A percentile compares a stretch with the other conserved stretches of the same genome.
Conservation (phyloP, 2,113 vertebrate genomes). For the Notiomystis cincta region DNA sequence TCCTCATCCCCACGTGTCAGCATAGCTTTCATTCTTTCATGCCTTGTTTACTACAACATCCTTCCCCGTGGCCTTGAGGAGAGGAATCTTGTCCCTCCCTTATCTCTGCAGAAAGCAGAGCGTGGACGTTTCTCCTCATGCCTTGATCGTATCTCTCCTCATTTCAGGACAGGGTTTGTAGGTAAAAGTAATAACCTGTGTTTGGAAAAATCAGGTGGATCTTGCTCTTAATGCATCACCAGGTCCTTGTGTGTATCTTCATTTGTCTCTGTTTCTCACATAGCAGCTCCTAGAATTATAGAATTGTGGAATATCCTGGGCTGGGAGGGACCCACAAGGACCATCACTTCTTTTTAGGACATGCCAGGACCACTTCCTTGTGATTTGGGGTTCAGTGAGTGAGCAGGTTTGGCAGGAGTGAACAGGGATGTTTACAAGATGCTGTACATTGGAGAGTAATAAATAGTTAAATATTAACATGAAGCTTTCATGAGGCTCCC, state of each 20-base stretch:
- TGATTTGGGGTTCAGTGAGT: not conserved
- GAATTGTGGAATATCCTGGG: not conserved
- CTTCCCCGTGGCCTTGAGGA: slow-evolving; percentile 20
- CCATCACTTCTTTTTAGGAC: not conserved
- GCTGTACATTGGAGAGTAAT: not conserved
- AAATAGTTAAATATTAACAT: slow-evolving; percentile 45
- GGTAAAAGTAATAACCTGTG: not conserved
- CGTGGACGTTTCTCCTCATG: not conserved
- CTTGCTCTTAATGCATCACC: not conserved
- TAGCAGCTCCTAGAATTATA: rapidly evolving
- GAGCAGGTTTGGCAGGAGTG: not conserved
- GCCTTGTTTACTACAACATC: slow-evolving; percentile 51
- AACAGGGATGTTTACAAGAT: slow-evolving; percentile 34
- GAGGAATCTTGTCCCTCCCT: not conserved
- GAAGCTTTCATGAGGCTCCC: not conserved
- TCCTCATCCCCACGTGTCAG: not conserved
- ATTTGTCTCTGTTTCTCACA: not conserved
- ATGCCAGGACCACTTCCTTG: not conserved
- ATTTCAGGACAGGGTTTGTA: not conserved
- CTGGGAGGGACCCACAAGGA: not conserved
- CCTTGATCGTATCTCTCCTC: not conserved
- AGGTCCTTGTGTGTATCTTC: rapidly evolving
- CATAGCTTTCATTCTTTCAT: not conserved
- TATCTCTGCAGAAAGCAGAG: slow-evolving; percentile 45
- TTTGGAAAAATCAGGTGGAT: not conserved